Base-by-base conservation (phyloP, 2,113 vertebrate species). In the Laterallus jamaicensis region DNA sequence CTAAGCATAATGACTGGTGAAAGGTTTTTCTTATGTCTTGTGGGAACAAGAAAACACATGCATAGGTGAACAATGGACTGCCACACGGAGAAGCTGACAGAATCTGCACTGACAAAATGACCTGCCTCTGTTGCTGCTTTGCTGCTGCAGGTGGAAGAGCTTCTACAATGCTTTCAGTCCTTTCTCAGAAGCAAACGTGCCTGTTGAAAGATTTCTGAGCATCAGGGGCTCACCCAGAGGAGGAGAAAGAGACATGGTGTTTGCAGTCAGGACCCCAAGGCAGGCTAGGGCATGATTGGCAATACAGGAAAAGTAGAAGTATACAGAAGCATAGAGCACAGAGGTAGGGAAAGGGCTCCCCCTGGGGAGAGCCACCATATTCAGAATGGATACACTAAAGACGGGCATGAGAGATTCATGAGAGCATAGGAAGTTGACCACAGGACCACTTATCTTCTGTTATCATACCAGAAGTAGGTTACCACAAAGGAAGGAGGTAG, bases 11-110 rank as follows among this genome's bases (percentile, higher is more conserved):
- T 18, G 50, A 66, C 6, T 0, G 1, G 24, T 1, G 4, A 47
- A 74, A 73, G 22, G 24, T 58, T 60, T 71, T 17, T 66, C 24
- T 62, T 21, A 4, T 35, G 35, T 35, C 35, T 31, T 15, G 17
- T 5, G 25, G 35, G 32, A 77, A 63, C 63, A 25, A 68, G 60
- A 25, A 49, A 91, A 29, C 26, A 13, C 1, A 8, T 15, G 14
- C 9, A 49, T 44, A 25, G 0, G 0, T 12, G 26, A 69, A 8
- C 18, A 64, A 83, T 20, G 40, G 9, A n/a, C 47, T 20, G 20
- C 0, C 6, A 5, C 0, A 1, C 1, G 2, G 25, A 76, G 80
- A 56, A 76, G 54, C n/a, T 59, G 49, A 12, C 84, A 16, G 59
- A 28, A 10, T 6, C 52, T 47, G 59, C 68, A 42, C 52, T 54